These are phyloP conservation scores for Mus musculus DNA, from an alignment of 2,113 vertebrate genomes.

Conservation along the genomic window GRCm39 chr16:91657501-91658000, in stretches of 20 bases:
- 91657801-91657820: neutral
- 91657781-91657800: neutral
- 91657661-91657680: neutral
- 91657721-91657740: neutral
- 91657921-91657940: accelerated
- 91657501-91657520: conserved; percentile 44
- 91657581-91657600: neutral
- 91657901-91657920: neutral
- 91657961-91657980: neutral
- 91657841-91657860: neutral
- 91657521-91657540: conserved; percentile 43
- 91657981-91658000: neutral
- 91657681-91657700: neutral
- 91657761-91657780: neutral
- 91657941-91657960: neutral
- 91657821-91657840: neutral
- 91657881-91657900: neutral
- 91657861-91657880: neutral
- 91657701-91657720: neutral
- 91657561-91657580: neutral
- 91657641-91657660: neutral
- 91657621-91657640: neutral
- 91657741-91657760: neutral
- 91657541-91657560: conserved; percentile 21
- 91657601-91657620: neutral